Base-by-base conservation (phyloP, 37 sponge, comb jelly and placozoan genomes). In the Agelas oroides region DNA sequence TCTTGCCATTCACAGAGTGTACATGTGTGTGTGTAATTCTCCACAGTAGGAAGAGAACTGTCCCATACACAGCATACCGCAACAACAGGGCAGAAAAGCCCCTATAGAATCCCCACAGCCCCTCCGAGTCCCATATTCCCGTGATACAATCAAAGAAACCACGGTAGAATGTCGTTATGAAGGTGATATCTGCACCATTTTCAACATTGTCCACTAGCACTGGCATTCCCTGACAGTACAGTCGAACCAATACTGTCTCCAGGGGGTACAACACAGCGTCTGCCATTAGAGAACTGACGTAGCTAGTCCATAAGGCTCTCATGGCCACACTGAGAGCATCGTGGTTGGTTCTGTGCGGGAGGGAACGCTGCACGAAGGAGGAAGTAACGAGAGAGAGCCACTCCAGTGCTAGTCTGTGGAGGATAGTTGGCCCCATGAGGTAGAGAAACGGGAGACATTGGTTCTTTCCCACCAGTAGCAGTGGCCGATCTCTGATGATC, bases 211-310 rank as follows among this genome's bases (percentile, higher is more conserved):
- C 92, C 62, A 92, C 86, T 34, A 91, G 63, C 27, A 89, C 83
- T 41, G 97, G 97, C 60, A 91, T 83, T 0, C 92, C 92, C 68
- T 89, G 94, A 31, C 86, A 70, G 77, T 87, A 79, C n/a, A 91
- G 54, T 31, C 89, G 85, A 5, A 87, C 77, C 34, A 91, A 38
- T 0, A 83, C 80, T 0, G 94, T 94, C 55, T 84, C 76, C 56
- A 94, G 73, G 19, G 94, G 94, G 79, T 89, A 89, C 21, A 82
- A 63, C 28, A 86, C 25, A 2, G 71, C 41, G 54, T 89, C 90
- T 2, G 84, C 63, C 30, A 94, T 27, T 1, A 89, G 79, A 12
- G 84, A 86, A 36, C 70, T 31, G 39, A 71, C 40, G 66, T 86
- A 84, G 54, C 61, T 46, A 14, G 66, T 57, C 71, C 75, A 84